phyloP scores from a whole-genome alignment of 2,888 invertebrate genomes.

The Parnassius apollo region DNA sequence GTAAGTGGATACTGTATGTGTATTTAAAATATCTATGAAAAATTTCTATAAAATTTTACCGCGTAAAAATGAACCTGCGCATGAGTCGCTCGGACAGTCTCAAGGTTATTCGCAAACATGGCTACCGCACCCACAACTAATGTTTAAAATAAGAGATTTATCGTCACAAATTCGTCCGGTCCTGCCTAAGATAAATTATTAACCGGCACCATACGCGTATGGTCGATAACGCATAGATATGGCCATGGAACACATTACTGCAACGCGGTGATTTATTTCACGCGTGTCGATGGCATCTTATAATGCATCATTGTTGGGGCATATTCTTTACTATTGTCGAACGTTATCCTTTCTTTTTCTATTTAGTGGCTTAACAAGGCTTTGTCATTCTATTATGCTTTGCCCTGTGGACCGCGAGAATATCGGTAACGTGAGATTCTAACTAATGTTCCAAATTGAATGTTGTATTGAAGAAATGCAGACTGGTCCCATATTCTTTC shows the following conservation, averaged over 20 bases:
- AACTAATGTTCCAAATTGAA: constrained; percentile 3
- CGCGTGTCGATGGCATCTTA: constrained; percentile 47
- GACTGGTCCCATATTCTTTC: too few species aligned
- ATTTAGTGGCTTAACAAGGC: constrained; percentile 19
- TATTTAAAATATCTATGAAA: too few species aligned
- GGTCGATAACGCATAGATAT: constrained; percentile 34
- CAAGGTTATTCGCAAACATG: background rate
- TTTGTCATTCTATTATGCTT: constrained; percentile 20
- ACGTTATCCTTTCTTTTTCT: constrained; percentile 30
- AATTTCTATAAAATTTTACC: too few species aligned
- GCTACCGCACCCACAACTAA: constrained; percentile 18
- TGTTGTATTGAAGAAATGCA: background rate
- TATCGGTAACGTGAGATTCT: constrained; percentile 10
- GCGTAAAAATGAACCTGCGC: too few species aligned
- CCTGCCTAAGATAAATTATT: constrained; percentile 35
- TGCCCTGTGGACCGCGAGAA: background rate
- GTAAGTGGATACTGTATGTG: too few species aligned
- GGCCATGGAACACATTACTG: constrained; percentile 36
- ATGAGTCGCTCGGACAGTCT: background rate
- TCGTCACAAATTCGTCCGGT: constrained; percentile 31
- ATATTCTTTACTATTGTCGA: constrained; percentile 45
- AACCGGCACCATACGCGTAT: constrained; percentile 28
- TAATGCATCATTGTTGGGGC: constrained; percentile 55
- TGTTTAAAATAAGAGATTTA: constrained; percentile 32
- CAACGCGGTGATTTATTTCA: constrained; percentile 50